These are phyloP conservation scores for Halcyon malimbica DNA, from an alignment of 2,113 vertebrate genomes.

Conservation along the genomic window DNA sequence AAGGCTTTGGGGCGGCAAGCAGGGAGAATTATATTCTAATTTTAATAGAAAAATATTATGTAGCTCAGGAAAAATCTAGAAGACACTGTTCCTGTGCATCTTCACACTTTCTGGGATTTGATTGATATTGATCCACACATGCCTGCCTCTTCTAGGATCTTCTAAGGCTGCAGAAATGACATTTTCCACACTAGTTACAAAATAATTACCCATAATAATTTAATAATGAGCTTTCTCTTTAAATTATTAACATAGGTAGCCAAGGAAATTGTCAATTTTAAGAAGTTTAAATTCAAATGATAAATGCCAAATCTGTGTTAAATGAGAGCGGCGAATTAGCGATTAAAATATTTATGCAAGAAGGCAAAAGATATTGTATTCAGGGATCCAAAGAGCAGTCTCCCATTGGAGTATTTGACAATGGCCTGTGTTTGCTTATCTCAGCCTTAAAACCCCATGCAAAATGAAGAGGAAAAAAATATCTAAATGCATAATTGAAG, in stretches of 20 bases:
- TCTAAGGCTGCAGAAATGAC: conserved; percentile 25
- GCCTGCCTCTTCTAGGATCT: neutral
- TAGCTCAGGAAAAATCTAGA: neutral
- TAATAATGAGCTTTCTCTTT: conserved; percentile 61
- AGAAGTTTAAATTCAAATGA: conserved; percentile 58
- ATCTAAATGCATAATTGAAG: conserved; percentile 38
- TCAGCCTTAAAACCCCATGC: conserved; percentile 11
- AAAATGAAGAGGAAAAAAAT: conserved; percentile 27
- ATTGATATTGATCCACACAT: neutral
- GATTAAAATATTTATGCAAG: conserved; percentile 73
- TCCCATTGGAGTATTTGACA: neutral
- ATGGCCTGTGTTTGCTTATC: neutral
- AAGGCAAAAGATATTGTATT: conserved; percentile 23
- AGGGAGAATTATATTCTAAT: neutral
- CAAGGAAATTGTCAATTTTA: conserved; percentile 63
- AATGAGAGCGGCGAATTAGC: conserved; percentile 69
- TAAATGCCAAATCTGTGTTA: conserved; percentile 59
- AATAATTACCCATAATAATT: conserved; percentile 61
- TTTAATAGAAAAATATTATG: neutral
- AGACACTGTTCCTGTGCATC: neutral
- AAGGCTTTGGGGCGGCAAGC: neutral
- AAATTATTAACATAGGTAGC: conserved; percentile 69
- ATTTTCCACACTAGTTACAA: conserved; percentile 40
- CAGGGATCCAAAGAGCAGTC: neutral
- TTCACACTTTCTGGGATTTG: neutral